Percentiles rank a stretch among this genome's conserved stretches.
Conservation (phyloP, 1,140 invertebrate species). For the Drosophila obscura region DNA sequence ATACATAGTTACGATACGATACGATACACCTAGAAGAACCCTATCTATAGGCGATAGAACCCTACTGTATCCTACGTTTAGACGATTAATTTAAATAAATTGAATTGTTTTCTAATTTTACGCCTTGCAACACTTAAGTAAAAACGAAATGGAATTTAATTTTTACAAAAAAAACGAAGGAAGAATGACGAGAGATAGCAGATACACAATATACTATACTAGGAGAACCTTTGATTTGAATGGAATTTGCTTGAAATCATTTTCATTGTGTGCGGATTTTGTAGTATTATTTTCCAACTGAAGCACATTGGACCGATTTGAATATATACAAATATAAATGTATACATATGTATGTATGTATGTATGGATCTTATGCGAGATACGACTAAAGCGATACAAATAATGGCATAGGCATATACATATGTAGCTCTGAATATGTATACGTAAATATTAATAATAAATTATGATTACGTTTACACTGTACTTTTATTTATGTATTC, state of each 20-base stretch:
- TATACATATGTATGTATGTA: constrained; percentile 29
- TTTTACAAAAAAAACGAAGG: constrained; percentile 38
- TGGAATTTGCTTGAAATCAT: constrained; percentile 49
- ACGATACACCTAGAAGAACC: constrained; percentile 17
- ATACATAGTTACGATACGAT: constrained; percentile 14
- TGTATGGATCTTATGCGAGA: constrained; percentile 40
- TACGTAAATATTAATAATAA: constrained; percentile 70
- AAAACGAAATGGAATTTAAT: constrained; percentile 55
- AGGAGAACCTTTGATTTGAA: constrained; percentile 35
- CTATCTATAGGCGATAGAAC: constrained; percentile 50
- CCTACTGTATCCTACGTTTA: constrained; percentile 56
- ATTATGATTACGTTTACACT: constrained; percentile 71
- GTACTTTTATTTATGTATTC: constrained; percentile 77
- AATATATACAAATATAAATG: constrained; percentile 46
- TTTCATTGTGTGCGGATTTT: constrained; percentile 60
- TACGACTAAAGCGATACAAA: constrained; percentile 35
- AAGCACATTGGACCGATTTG: constrained; percentile 50
- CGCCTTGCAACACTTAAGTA: constrained; percentile 65
- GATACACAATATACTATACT: neutral
- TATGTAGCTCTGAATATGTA: constrained; percentile 59
- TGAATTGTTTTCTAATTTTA: constrained; percentile 82
- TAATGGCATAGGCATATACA: constrained; percentile 50
- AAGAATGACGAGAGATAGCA: neutral
- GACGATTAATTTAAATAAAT: constrained; percentile 70
- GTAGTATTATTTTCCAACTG: constrained; percentile 78